Percentiles rank a stretch among this genome's conserved stretches.
Conservation (phyloP, 2,113 vertebrate species). For the Campylomormyrus tamandua region DNA sequence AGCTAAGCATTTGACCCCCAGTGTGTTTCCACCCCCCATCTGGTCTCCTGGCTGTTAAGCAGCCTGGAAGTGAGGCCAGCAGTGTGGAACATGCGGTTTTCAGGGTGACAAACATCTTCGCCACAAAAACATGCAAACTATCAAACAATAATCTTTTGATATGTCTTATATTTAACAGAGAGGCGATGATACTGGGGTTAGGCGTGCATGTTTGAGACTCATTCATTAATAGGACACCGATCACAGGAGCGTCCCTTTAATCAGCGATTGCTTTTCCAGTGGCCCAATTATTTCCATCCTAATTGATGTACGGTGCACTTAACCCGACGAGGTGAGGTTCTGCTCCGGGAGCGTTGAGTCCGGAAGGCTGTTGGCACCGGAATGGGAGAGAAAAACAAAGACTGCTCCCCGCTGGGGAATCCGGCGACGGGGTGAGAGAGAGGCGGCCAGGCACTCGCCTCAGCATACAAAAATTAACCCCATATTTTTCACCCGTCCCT, state of each 20-base stretch:
- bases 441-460: neutral
- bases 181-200: neutral
- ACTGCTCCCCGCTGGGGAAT: neutral
- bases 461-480: conserved; percentile 3
- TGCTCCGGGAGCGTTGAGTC: neutral
- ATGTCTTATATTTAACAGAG: neutral
- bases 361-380: neutral
- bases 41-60: neutral
- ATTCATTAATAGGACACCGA: neutral
- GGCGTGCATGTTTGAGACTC: neutral
- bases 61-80: neutral
- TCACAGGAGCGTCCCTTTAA: neutral
- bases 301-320: neutral
- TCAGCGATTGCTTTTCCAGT: neutral
- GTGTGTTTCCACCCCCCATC: neutral
- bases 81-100: neutral
- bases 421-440: neutral
- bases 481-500: neutral
- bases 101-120: neutral
- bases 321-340: neutral
- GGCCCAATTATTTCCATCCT: neutral
- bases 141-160: neutral
- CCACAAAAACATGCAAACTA: neutral
- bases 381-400: neutral
- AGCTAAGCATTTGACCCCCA: neutral